These are phyloP conservation scores for Tapirus terrestris DNA, from an alignment of 2,113 vertebrate species.

Conservation along the genomic window DNA sequence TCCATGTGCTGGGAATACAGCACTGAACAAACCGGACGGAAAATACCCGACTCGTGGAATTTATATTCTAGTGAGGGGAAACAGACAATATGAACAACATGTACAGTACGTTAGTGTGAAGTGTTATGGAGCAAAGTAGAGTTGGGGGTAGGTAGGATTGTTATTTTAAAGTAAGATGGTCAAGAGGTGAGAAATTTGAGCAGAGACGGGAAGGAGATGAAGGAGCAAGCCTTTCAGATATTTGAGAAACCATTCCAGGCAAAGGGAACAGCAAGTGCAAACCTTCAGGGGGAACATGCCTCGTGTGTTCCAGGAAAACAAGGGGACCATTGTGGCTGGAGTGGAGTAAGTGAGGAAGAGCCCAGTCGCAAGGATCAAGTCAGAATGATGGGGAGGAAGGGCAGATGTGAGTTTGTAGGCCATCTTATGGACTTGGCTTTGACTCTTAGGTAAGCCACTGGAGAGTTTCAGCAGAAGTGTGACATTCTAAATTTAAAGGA, in stretches of 20 bases:
- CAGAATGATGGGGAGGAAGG: background rate
- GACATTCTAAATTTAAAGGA: background rate
- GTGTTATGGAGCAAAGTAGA: background rate
- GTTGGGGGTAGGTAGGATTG: background rate
- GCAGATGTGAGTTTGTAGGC: background rate
- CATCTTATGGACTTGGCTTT: background rate
- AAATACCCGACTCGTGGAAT: background rate
- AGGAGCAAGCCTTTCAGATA: background rate
- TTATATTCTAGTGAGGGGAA: background rate
- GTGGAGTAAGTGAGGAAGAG: background rate
- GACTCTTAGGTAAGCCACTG: background rate
- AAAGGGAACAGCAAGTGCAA: background rate
- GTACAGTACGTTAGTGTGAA: background rate
- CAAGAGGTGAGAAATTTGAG: background rate
- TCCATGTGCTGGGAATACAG: background rate
- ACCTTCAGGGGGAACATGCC: background rate
- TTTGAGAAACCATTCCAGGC: background rate
- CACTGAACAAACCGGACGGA: background rate
- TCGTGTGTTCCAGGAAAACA: background rate
- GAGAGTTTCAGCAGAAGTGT: background rate
- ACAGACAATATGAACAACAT: background rate
- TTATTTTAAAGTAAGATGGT: background rate
- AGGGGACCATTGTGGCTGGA: background rate
- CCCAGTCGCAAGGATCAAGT: background rate
- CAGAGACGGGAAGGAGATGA: background rate